Base-by-base conservation (phyloP, 2,797 vertebrate species). In the Hozukius guyotensis region DNA sequence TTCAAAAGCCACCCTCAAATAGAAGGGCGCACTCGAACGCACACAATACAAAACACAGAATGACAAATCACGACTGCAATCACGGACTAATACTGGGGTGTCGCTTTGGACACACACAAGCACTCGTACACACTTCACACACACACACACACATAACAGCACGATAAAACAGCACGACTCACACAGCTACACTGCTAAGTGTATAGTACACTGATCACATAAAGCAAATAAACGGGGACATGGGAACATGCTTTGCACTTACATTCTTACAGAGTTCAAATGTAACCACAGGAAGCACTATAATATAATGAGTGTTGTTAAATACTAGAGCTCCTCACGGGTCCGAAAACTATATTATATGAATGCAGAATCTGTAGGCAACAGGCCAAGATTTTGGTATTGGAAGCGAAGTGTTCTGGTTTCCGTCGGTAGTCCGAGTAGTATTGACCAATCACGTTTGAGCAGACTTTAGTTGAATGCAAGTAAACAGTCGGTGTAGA, bases 21-120 rank as follows among this genome's bases (percentile, higher is more conserved):
- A 67, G 25, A 60, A 42, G 2, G 14, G n/a, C 18, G 24, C 72
- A 70, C 36, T 63, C 25, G 34, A 42, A 74, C 71, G 72, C 56
- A 46, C 56, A 62, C 68, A 25, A 59, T 11, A 16, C 59, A 64
- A 25, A 67, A 38, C 34, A 38, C 27, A 63, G 75, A 70, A 72
- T 34, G 78, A 81, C 68, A 74, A 77, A 78, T 82, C 74, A 53
- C 38, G 52, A 22, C 34, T 5, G 42, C 81, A 80, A 81, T 88
- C 81, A 78, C 20, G 56, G 32, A 53, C 60, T 67, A 53, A 74
- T 68, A 29, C 49, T 10, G 7, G 25, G 52, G 49, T 52, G 32
- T 8, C 46, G 46, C 38, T 72, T 67, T 46, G 32, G 29, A 65
- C 69, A 36, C 3, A 73, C 59, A 61, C 31, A 71, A 25, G 27